Conservation (phyloP, 1,140 invertebrate species). For the Nasonia longicornis region DNA sequence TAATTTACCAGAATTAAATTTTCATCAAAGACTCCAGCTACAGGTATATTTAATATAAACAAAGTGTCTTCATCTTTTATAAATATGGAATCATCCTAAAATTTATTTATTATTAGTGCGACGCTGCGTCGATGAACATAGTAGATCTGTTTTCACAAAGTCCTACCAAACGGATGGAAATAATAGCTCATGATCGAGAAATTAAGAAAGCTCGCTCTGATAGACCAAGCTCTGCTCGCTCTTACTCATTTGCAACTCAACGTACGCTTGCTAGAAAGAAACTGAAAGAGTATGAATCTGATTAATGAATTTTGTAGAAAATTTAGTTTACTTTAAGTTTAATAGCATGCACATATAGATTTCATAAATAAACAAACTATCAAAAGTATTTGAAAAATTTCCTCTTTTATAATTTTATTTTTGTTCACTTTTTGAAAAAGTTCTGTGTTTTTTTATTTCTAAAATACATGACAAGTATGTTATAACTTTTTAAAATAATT, state of each 20-base stretch:
- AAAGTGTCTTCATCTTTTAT: neutral
- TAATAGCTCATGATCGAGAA: slow-evolving; percentile 65
- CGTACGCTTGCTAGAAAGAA: slow-evolving; percentile 67
- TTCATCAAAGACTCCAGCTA: slow-evolving; percentile 63
- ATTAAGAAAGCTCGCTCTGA: slow-evolving; percentile 61
- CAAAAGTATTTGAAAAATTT: neutral
- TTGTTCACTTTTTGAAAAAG: neutral
- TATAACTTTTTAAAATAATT: slow-evolving; percentile 24
- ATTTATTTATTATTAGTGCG: slow-evolving; percentile 58
- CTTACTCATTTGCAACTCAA: slow-evolving; percentile 68
- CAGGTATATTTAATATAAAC: slow-evolving; percentile 56
- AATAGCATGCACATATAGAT: slow-evolving; percentile 34
- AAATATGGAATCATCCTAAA: neutral
- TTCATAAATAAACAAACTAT: slow-evolving; percentile 39
- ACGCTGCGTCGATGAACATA: slow-evolving; percentile 66
- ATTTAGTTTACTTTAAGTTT: slow-evolving; percentile 23
- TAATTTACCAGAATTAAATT: slow-evolving; percentile 65
- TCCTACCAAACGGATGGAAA: slow-evolving; percentile 59
- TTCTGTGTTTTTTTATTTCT: neutral
- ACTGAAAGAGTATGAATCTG: slow-evolving; percentile 64
- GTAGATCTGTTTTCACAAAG: slow-evolving; percentile 64
- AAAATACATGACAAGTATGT: slow-evolving; percentile 33
- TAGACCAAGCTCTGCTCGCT: slow-evolving; percentile 63
- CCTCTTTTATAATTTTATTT: slow-evolving; percentile 15
- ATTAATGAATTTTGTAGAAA: slow-evolving; percentile 48